Base-by-base conservation (phyloP, 2,888 invertebrate species). In the Rhingia rostrata region DNA sequence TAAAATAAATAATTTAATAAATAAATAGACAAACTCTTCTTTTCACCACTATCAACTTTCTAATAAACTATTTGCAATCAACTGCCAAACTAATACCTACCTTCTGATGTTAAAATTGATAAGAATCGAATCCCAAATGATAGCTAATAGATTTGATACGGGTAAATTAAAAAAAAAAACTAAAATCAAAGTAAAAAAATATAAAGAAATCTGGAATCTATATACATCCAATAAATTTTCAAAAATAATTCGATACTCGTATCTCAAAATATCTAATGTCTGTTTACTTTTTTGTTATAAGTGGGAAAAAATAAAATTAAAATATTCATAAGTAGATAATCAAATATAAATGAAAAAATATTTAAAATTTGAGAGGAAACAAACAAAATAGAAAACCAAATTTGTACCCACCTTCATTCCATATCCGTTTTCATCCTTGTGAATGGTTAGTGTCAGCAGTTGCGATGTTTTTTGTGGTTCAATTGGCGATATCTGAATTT, bases 371-470 rank as follows among this genome's bases (percentile, higher is more conserved):
- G 1, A 22, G 22, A 22, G 22, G 22, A 22, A 54, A 45, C 30
- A 37, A 53, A 37, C 33, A 7, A 49, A 45, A 39, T 54, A 39
- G 53, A 32, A 58, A 51, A 54, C 51, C 69, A 14, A 66, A 66
- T 53, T 6, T 4, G 5, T 9, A 87, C 89, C 86, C 66, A 92
- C 92, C 91, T 92, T 92, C 92, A 92, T 92, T 54, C 92, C 92
- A 86, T 92, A 92, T 80, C 92, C 92, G 86, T 90, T 90, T 35
- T 90, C 90, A 87, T 92, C 92, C 88, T 92, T 92, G 41, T 91
- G 90, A 81, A 92, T 91, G 58, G 91, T 91, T 73, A 92, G 88
- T 60, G 90, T 90, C 87, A 92, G 88, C 87, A 89, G 89, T 87
- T 91, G 90, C 86, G 91, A 91, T 78, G 89, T 88, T 88, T 90